Base-by-base conservation (phyloP, 2,113 vertebrate genomes). In the Phyllopteryx taeniolatus region DNA sequence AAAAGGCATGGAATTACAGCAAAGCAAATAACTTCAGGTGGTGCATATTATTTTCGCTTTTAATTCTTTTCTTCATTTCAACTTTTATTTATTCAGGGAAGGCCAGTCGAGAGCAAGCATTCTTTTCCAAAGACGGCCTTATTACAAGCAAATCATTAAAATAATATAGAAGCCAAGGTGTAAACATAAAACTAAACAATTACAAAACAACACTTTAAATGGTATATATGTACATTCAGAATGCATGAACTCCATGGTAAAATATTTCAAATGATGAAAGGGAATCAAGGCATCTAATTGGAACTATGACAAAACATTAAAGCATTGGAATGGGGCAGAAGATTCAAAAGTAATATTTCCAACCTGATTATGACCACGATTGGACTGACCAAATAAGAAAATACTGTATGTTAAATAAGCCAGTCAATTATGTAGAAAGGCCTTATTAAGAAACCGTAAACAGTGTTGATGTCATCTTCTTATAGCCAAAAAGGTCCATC, bases 21-120 rank as follows among this genome's bases (percentile, higher is more conserved):
- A 87, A 82, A 88, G 90, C 85, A 90, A 91, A 91, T 85, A 91
- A 83, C 90, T 89, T 83, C 70, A 44, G 90, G 86, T 78, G 79
- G 59, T 85, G 74, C 76, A 78, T 47, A 79, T 84, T 89, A 76
- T 85, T 90, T 78, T 46, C 54, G 47, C 44, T 87, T 86, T 85
- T 85, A 85, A 87, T 88, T 86, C 79, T 87, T 89, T 61, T 60
- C 57, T 61, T 61, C 31, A 17, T 33, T 35, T 61, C 5, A 61
- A 35, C 31, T 4, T 61, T 35, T 35, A 61, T 61, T 61, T 61
- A 35, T 61, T 61, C 33, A 35, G 8, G 14, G 17, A 33, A 15
- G 59, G 59, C 31, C 14, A 10, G 31, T 61, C 7, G 31, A 8
- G 15, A 35, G 59, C 59, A 61, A 61, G 13, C 31, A 31, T 2